Conservation (phyloP, 2,113 vertebrate species). For the Hystrix cristata region DNA sequence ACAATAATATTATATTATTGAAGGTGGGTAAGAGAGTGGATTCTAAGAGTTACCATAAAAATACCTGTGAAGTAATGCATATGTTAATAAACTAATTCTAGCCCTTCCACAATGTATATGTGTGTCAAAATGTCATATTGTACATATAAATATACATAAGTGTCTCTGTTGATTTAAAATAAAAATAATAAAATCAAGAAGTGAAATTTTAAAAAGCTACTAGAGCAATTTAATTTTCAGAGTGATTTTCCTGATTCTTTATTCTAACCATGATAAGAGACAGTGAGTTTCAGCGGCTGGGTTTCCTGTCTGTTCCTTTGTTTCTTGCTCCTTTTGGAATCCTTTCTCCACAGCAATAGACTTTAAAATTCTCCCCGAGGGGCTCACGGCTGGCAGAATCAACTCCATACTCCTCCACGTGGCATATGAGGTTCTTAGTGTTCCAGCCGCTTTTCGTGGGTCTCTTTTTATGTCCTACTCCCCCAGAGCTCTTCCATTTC, state of each 20-base stretch:
- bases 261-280: background rate
- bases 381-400: background rate
- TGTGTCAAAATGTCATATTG: background rate
- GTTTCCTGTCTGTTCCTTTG: background rate
- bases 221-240: background rate
- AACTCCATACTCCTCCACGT: background rate
- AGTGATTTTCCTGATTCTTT: background rate
- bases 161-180: background rate
- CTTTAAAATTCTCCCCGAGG: background rate
- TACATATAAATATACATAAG: background rate
- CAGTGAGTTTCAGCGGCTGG: background rate
- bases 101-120: background rate
- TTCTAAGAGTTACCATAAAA: background rate
- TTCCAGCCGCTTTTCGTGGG: background rate
- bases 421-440: background rate
- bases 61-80: background rate
- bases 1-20: background rate
- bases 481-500: background rate
- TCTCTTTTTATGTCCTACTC: background rate
- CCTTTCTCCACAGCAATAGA: background rate
- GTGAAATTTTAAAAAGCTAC: background rate
- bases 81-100: background rate
- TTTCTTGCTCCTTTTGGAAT: background rate
- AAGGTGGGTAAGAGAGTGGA: background rate
- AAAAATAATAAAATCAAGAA: background rate